Conservation (phyloP, 2,888 invertebrate genomes). For the Volucella bombylans region DNA sequence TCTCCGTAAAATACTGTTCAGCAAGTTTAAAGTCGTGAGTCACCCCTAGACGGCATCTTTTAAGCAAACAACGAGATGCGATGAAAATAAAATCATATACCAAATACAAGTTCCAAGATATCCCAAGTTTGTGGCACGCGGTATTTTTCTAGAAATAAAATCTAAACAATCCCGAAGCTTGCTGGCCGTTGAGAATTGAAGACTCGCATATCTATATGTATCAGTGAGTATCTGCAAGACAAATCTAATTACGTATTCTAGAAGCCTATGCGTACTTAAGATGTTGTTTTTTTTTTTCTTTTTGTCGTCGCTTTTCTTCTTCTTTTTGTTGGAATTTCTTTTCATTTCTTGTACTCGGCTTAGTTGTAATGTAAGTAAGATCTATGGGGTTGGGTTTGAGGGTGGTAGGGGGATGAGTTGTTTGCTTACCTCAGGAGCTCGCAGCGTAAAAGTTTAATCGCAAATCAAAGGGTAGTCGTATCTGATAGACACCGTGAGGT, state of each 20-base stretch:
- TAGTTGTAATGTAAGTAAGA: conserved; percentile 31
- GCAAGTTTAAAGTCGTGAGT: conserved; percentile 40
- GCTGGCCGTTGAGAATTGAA: conserved; percentile 41
- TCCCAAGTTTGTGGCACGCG: background rate
- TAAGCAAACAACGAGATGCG: conserved; percentile 31
- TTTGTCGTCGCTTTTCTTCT: conserved; percentile 10
- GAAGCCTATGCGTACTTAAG: conserved; percentile 50
- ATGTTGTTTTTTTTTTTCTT: conserved; percentile 39
- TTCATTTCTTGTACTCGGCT: background rate
- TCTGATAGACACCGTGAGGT: conserved; percentile 63
- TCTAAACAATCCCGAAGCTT: conserved; percentile 55
- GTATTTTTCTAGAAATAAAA: conserved; percentile 53
- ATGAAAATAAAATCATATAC: conserved; percentile 52
- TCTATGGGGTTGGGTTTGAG: background rate
- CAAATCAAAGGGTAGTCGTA: conserved; percentile 71
- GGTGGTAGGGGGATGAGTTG: conserved; percentile 21
- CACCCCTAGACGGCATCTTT: conserved; percentile 42
- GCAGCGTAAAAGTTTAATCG: conserved; percentile 67
- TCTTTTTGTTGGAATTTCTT: conserved; percentile 17
- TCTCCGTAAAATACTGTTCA: conserved; percentile 34
- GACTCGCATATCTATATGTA: background rate
- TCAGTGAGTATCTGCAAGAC: no score
- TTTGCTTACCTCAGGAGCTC: conserved; percentile 25
- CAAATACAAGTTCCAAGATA: conserved; percentile 7
- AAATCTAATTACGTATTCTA: conserved; percentile 68